phyloP scores from a whole-genome alignment of 2,888 invertebrate genomes.

The Nomada lathburiana region DNA sequence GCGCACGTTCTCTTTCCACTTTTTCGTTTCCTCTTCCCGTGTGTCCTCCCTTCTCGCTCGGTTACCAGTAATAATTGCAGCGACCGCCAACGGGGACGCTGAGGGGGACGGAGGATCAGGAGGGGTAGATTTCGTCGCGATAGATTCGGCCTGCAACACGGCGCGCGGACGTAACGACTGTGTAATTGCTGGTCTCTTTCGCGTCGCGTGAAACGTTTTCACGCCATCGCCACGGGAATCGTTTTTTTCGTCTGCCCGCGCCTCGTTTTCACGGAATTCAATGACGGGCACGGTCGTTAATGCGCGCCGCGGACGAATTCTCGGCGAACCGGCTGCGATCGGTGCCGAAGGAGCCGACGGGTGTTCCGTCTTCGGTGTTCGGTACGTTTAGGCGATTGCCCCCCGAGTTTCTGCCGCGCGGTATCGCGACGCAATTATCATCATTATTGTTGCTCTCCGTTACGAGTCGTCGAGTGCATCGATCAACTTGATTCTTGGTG shows the following conservation, averaged over 20 bases:
- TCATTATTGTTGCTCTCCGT: no score
- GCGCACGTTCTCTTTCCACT: conserved; percentile 54
- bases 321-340: background rate
- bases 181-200: conserved; percentile 68
- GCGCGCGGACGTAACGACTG: conserved; percentile 75
- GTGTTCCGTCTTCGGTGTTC: no score
- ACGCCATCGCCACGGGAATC: conserved; percentile 57
- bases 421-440: no score
- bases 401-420: background rate
- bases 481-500: no score
- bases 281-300: conserved; percentile 31
- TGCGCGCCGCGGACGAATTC: conserved; percentile 14
- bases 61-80: conserved; percentile 66
- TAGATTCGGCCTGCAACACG: conserved; percentile 66
- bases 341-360: background rate
- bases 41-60: conserved; percentile 12
- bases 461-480: no score
- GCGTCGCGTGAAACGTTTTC: conserved; percentile 70
- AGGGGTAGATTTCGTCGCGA: conserved; percentile 77
- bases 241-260: conserved; percentile 4
- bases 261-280: conserved; percentile 59
- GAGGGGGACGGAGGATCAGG: conserved; percentile 37
- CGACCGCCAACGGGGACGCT: conserved; percentile 43
- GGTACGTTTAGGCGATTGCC: background rate
- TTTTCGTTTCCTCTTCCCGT: background rate